phyloP scores from a whole-genome alignment of 2,888 invertebrate species.

The Andrena camellia region DNA sequence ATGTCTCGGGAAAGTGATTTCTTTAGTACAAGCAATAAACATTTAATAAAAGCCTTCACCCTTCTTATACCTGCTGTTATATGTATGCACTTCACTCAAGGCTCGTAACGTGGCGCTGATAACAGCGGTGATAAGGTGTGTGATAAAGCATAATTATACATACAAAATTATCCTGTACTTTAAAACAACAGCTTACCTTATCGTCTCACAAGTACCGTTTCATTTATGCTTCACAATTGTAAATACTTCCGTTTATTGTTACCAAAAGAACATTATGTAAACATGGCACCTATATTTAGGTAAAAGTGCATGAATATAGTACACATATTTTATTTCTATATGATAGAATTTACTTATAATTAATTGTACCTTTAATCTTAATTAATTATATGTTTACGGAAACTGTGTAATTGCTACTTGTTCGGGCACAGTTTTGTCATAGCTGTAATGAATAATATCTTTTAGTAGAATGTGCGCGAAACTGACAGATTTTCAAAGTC shows the following conservation, averaged over 20 bases:
- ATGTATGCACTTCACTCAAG: conserved; percentile 12
- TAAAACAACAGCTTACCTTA: neutral
- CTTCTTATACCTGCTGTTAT: neutral
- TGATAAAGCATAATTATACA: neutral
- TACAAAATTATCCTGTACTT: conserved; percentile 8
- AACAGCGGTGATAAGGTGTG: neutral
- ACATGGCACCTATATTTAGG: too few relatives aligned
- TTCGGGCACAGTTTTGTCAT: too few relatives aligned
- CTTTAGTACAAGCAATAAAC: neutral
- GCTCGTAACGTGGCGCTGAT: conserved; percentile 13
- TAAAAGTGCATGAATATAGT: too few relatives aligned
- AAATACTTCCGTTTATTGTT: neutral
- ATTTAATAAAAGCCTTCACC: neutral
- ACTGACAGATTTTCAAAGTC: too few relatives aligned
- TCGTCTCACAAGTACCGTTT: neutral
- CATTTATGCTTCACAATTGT: neutral
- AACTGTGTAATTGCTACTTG: too few relatives aligned
- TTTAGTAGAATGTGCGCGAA: too few relatives aligned
- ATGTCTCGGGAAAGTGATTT: neutral
- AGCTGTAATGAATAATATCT: too few relatives aligned
- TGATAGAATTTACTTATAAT: neutral
- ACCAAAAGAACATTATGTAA: neutral
- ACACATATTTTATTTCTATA: too few relatives aligned
- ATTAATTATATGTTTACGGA: too few relatives aligned
- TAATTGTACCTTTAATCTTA: neutral